Evolutionary conservation across 2,888 invertebrate genomes (phyloP).

Genomic region (Scaeva pyrastri): DNA sequence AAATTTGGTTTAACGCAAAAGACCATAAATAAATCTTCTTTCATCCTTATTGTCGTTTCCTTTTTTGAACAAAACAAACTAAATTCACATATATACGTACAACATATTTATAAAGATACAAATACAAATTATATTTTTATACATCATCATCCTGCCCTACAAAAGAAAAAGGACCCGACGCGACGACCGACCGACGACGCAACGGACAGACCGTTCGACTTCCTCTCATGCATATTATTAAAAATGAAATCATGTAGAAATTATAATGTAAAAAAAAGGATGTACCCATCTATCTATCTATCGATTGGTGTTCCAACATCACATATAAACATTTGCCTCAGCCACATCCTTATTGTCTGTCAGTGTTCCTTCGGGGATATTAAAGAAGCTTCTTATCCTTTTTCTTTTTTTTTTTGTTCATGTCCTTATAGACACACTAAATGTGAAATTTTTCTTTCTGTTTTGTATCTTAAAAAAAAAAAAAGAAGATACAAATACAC

Average conservation of each 20-base stretch:
- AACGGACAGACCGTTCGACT: neutral
- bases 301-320: slow-evolving; percentile 37
- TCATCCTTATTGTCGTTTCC: neutral
- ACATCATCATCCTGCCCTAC: neutral
- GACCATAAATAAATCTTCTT: neutral
- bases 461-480: neutral
- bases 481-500: neutral
- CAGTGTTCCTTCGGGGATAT: slow-evolving; percentile 33
- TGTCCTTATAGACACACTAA: slow-evolving; percentile 30
- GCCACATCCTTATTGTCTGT: slow-evolving; percentile 19
- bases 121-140: slow-evolving; percentile 31
- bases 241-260: slow-evolving; percentile 66
- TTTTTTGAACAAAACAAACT: neutral
- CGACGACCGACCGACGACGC: neutral
- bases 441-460: neutral
- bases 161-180: no score
- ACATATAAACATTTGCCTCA: slow-evolving; percentile 10
- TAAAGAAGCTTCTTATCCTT: slow-evolving; percentile 40
- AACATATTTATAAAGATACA: neutral
- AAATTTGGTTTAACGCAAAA: slow-evolving; percentile 25
- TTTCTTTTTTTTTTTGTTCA: neutral
- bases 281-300: slow-evolving; percentile 7
- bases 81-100: no score
- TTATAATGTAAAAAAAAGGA: slow-evolving; percentile 54
- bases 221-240: slow-evolving; percentile 42